Evolutionary conservation across 2,888 invertebrate genomes (phyloP), one percentile per base, ranked within the genome.

Genomic region (Nezara viridula): DNA sequence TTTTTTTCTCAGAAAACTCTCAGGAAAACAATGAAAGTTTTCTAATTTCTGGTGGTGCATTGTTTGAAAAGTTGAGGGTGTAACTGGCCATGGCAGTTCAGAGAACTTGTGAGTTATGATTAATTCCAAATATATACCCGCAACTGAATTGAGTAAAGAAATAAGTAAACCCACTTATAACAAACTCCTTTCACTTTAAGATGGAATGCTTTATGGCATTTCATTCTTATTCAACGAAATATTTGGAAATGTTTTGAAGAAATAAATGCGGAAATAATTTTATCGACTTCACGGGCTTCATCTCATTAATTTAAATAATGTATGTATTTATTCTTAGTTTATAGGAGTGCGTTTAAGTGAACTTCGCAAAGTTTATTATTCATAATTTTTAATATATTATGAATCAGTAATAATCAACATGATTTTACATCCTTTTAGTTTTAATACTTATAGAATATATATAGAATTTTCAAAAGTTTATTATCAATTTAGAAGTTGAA

Each of bases 1-100:
- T 37, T 37, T 21, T 60, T 73, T 73, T 16, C 5, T 14, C 7
- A 3, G 37, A 27, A 19, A 32, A 73, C 37, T 7, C 66, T 1
- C 16, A 1, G 66, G 66, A 7, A 60, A 44, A 81, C 81, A 24
- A 47, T 14, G 44, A 44, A 81, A 81, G 44, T 81, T 81, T 81
- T 81, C 81, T 81, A 40, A 81, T 81, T 81, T 81, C 81, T 81
- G 81, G 40, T 81, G 81, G 81, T 24, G 81, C n/a, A 44, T 47
- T 81, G 81, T 81, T 81, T 81, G 81, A 81, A 81, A 81, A 81
- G 81, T 81, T 81, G 81, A n/a, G 81, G n/a, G 44, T 40, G 81
- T 81, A 81, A 81, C 44, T 81, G 81, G 81, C 40, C 81, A 16
- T 81, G 81, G 81, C 81, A 81, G 81, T 40, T 81, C 14, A n/a